A percentile compares a stretch with the other conserved stretches of the same genome.
Evolutionary conservation across 2,888 invertebrate species (phyloP).

Genomic region (Scaptomyza caliginosa): DNA sequence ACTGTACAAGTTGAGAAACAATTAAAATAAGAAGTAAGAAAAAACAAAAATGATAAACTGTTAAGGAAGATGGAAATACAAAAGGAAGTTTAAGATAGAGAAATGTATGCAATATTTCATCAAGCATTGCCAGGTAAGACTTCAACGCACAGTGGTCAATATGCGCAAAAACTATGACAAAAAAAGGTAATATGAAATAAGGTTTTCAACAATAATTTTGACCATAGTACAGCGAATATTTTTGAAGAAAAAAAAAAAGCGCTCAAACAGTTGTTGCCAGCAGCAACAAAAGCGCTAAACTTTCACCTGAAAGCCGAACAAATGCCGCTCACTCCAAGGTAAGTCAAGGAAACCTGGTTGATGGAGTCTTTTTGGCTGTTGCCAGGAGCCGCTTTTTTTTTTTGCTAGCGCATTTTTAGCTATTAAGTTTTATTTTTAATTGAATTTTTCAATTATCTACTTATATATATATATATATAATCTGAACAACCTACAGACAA

Average conservation of each 20-base stretch:
- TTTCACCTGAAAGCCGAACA: conserved; percentile 43
- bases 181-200: too few relatives aligned
- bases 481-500: neutral
- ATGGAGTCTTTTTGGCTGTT: too few relatives aligned
- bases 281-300: conserved; percentile 30
- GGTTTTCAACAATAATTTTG: too few relatives aligned
- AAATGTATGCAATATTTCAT: conserved; percentile 27
- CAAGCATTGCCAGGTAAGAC: conserved; percentile 25
- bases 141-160: neutral
- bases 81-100: neutral
- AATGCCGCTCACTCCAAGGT: conserved; percentile 7
- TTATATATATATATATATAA: conserved; percentile 20
- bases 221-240: neutral
- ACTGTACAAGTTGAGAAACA: conserved; percentile 23
- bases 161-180: neutral
- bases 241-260: too few relatives aligned
- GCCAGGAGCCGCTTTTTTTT: too few relatives aligned
- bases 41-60: conserved; percentile 7
- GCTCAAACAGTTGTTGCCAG: conserved; percentile 21
- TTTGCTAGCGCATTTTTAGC: too few relatives aligned
- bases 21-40: too few relatives aligned
- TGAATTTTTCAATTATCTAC: conserved; percentile 49
- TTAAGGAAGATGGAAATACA: neutral
- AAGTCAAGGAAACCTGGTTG: too few relatives aligned
- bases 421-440: conserved; percentile 27